phyloP scores from a whole-genome alignment of 2,888 invertebrate genomes.

The Pterostichus niger region DNA sequence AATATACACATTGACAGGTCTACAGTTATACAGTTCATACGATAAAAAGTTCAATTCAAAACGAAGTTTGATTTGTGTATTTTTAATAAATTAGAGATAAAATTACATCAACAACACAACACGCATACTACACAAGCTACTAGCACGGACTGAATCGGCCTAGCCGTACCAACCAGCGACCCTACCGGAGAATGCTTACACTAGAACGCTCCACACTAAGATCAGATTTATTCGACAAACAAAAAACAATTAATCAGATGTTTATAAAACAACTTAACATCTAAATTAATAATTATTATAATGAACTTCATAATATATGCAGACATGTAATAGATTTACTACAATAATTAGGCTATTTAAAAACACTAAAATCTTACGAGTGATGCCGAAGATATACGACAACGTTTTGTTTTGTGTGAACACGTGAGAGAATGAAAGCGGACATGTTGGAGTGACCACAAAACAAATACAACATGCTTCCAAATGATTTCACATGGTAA shows the following conservation, averaged over 20 bases:
- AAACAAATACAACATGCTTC: constrained; percentile 47
- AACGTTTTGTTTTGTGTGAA: constrained; percentile 10
- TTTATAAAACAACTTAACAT: not conserved
- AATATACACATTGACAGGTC: not conserved
- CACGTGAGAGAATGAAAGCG: constrained; percentile 64
- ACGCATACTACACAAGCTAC: constrained; percentile 38
- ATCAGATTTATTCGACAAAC: constrained; percentile 30
- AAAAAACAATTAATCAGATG: not conserved
- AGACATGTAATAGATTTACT: not conserved
- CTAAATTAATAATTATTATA: not conserved
- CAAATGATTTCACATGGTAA: constrained; percentile 48
- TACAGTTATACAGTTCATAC: not conserved
- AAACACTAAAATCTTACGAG: constrained; percentile 22
- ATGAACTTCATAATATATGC: not conserved
- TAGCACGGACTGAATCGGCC: constrained; percentile 50
- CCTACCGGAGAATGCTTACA: constrained; percentile 57
- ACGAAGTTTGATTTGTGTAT: constrained; percentile 1
- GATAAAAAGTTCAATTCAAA: constrained; percentile 15
- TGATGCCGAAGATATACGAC: constrained; percentile 18
- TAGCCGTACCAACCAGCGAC: constrained; percentile 48
- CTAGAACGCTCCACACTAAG: constrained; percentile 29
- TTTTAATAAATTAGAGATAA: constrained; percentile 26
- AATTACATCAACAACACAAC: constrained; percentile 41
- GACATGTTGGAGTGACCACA: constrained; percentile 55
- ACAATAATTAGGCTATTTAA: not conserved